Percentiles rank a stretch among this genome's conserved stretches.
Conservation (phyloP, 2,888 invertebrate genomes). For the Xylophagus ater region DNA sequence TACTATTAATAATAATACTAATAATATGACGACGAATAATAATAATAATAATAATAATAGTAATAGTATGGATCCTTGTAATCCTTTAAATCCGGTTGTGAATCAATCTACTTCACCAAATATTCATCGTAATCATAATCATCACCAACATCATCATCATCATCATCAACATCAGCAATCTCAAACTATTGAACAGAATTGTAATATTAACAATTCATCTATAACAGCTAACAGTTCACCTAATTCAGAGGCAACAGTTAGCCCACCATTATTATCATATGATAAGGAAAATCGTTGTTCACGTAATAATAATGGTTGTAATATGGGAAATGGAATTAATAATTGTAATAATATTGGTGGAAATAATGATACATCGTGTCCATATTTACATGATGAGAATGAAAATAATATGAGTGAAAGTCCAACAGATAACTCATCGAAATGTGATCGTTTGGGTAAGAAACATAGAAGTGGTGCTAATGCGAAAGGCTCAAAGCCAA, state of each 20-base stretch:
- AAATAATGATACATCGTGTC: slow-evolving; percentile 24
- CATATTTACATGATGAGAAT: slow-evolving; percentile 29
- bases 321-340: slow-evolving; percentile 24
- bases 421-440: slow-evolving; percentile 20
- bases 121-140: slow-evolving; percentile 1
- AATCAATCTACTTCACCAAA: too few species aligned
- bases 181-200: slow-evolving; percentile 22
- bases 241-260: slow-evolving; percentile 8
- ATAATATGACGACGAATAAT: neutral
- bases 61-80: slow-evolving; percentile 1
- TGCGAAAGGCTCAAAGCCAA: slow-evolving; percentile 36
- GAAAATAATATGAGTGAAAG: slow-evolving; percentile 24
- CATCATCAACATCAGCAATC: slow-evolving; percentile 18
- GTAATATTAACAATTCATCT: slow-evolving; percentile 12
- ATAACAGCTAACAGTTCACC: slow-evolving; percentile 2
- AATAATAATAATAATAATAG: neutral
- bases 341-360: slow-evolving; percentile 19
- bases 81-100: neutral
- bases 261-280: slow-evolving; percentile 25
- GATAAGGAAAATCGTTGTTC: slow-evolving; percentile 29
- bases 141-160: slow-evolving; percentile 11
- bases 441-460: slow-evolving; percentile 27
- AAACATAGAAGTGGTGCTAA: slow-evolving; percentile 38
- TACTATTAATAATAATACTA: slow-evolving; percentile 5
- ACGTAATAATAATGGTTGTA: slow-evolving; percentile 28